A percentile compares a stretch with the other conserved stretches of the same genome.
These are phyloP conservation scores for Magallana gigas DNA, from an alignment of 1,140 invertebrate species.

Conservation along the genomic window DNA sequence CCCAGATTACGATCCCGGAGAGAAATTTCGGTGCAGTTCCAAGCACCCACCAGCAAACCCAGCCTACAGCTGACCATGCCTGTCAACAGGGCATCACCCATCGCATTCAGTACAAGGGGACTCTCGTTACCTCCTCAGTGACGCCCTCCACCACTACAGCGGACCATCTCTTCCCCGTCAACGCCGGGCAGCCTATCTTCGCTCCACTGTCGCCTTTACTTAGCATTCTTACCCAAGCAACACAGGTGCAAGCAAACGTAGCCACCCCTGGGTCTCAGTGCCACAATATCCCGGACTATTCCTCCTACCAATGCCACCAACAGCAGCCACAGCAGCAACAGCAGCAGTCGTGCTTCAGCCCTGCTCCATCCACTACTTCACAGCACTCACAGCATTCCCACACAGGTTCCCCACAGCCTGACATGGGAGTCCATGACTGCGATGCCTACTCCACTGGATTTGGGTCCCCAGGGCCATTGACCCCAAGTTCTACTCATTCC, in stretches of 20 bases:
- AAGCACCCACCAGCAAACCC: slow-evolving; percentile 59
- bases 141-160: slow-evolving; percentile 65
- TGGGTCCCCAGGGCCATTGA: slow-evolving; percentile 67
- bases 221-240: slow-evolving; percentile 71
- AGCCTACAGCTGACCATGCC: slow-evolving; percentile 60
- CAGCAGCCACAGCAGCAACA: slow-evolving; percentile 49
- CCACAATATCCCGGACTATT: slow-evolving; percentile 38
- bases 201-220: slow-evolving; percentile 74
- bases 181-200: slow-evolving; percentile 59
- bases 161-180: slow-evolving; percentile 58
- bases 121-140: slow-evolving; percentile 75
- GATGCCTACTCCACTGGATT: slow-evolving; percentile 73
- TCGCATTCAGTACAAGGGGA: slow-evolving; percentile 78
- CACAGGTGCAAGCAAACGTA: slow-evolving; percentile 64
- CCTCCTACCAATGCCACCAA: slow-evolving; percentile 44
- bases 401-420: slow-evolving; percentile 60
- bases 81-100: slow-evolving; percentile 65
- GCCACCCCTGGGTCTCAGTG: slow-evolving; percentile 56
- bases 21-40: slow-evolving; percentile 65
- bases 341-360: slow-evolving; percentile 58
- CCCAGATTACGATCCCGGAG: slow-evolving; percentile 73
- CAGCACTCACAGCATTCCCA: slow-evolving; percentile 64
- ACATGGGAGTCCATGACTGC: slow-evolving; percentile 62
- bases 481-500: slow-evolving; percentile 69
- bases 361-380: slow-evolving; percentile 65